Base-by-base conservation (phyloP, 2,113 vertebrate species). In the Hiodon tergisus region DNA sequence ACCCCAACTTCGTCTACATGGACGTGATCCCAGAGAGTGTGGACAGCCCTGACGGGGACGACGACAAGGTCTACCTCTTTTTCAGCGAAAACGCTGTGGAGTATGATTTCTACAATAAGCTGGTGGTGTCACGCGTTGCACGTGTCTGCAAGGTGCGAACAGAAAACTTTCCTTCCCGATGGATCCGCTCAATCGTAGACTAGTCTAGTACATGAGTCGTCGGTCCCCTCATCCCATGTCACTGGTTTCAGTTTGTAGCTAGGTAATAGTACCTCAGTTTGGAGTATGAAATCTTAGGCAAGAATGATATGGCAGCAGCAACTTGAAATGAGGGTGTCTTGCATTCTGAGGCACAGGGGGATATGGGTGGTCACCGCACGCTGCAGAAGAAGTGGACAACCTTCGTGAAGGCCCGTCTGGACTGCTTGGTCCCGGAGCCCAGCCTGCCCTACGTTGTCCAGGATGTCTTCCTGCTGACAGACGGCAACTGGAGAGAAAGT, bases 61-160 rank as follows among this genome's bases (percentile, higher is more conserved):
- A 93, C 52, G 93, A 94, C 76, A 94, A 94, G 80, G 83, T 95
- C 17, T 94, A 93, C 82, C 76, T 95, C 65, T 95, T 95, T 88
- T 94, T 95, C 84, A 93, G 85, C 6, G 93, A 94, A 87, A 86
- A 75, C 0, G 92, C 93, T 5, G 81, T 92, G 77, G 94, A 94
- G 79, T 94, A 86, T 54, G 93, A 94, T 74, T 93, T 88, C 81
- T 91, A 85, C 83, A 89, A 79, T 73, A 92, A 92, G 70, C 77
- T 92, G 62, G 76, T 88, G 62, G 91, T 95, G 17, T 90, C 93
- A 7, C 87, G 93, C 1, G 88, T 95, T 6, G 93, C 93, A 5
- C 90, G 89, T 0, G 88, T 95, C 59, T 95, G 93, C 86, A 93
- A 92, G 89, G 94, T 94, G 66, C 77, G 85, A 7, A 9, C 9